Evolutionary conservation across 2,888 invertebrate genomes (phyloP), one percentile per base, ranked within the genome.

Genomic region (Drosophila suboccidentalis): DNA sequence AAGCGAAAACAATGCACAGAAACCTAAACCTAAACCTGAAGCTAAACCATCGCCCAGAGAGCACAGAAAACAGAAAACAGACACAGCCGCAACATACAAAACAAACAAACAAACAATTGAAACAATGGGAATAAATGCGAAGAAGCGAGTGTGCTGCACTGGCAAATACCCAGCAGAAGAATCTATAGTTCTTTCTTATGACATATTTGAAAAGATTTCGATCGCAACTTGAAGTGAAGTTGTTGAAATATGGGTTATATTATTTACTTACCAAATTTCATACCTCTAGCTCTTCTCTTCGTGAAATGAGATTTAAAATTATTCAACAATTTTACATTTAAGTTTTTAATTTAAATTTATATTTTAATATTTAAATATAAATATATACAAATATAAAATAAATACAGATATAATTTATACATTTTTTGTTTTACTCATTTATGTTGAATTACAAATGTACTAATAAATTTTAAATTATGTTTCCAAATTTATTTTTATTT

Each of bases 1-100:
- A 57, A 43, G 43, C 51, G 68, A 36, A 75, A 76, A 71, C 69
- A 71, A 73, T 61, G 50, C 65, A 57, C 26, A 57, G 17, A 66
- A 60, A 60, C 51, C 26, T 22, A 36, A 50, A 50, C 38, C 41
- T 15, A 53, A 77, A 51, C 64, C 55, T n/a, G n/a, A 36, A 50
- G 26, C 41, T 15, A 57, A 76, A 51, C 68, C 55, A 76, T 47
- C 6, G 72, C 43, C 57, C 54, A 71, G 10, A 71, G 66, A 22
- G 19, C 49, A 53, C 4, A 59, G 39, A 36, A 50, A 60, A 29
- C 29, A 29, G 29, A 29, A 29, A 29, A 29, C 29, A 55, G 55
- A 29, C 19, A 49, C 10, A 46, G 58, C 46, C 62, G 71, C 70
- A 62, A 49, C 19, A 36, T 46, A n/a, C 50, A 65, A 44, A 51